Evolutionary conservation across 2,888 invertebrate species (phyloP).

Genomic region (Nemapogon koenigi): DNA sequence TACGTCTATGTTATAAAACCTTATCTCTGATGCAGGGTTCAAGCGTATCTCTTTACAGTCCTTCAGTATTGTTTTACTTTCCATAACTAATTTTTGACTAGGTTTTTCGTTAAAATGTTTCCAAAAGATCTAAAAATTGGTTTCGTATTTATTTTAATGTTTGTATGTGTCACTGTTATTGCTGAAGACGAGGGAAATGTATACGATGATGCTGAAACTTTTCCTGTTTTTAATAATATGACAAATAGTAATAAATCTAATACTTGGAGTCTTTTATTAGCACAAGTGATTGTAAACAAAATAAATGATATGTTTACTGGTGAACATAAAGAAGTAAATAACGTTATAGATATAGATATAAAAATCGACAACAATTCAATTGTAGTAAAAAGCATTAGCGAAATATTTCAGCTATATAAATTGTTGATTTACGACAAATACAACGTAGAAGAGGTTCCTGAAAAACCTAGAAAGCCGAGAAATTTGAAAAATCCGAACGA

Average conservation of each 20-base stretch:
- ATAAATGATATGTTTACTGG: background rate
- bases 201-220: no score
- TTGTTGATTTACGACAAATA: conserved; percentile 1
- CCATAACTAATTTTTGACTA: no score
- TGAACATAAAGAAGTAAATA: no score
- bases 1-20: conserved; percentile 2
- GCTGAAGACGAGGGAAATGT: no score
- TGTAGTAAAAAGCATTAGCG: background rate
- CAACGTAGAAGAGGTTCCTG: background rate
- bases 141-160: no score
- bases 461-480: background rate
- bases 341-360: no score
- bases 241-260: no score
- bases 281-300: background rate
- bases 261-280: background rate
- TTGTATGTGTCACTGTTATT: no score
- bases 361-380: background rate
- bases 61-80: conserved; percentile 7
- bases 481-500: background rate
- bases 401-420: conserved; percentile 3
- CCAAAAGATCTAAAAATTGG: no score
- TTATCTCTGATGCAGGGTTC: conserved; percentile 3
- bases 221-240: no score
- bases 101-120: no score
- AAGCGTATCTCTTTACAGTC: conserved; percentile 1